Base-by-base conservation (phyloP, 2,888 invertebrate species). In the Xanthia icteritia region DNA sequence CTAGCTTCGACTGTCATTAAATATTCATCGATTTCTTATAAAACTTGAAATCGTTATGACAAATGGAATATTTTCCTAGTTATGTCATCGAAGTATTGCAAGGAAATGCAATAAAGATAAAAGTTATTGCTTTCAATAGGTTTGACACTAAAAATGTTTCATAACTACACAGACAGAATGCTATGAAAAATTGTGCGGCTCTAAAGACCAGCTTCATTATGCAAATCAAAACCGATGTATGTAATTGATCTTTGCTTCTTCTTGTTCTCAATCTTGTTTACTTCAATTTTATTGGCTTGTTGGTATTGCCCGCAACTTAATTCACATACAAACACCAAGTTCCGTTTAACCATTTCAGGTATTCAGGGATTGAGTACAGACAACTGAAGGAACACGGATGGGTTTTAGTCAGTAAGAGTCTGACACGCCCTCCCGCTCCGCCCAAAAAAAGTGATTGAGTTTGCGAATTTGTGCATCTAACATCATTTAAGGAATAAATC, bases 71-170 rank as follows among this genome's bases (percentile, higher is more conserved):
- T 70, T 72, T 74, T 68, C 42, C 36, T 39, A n/a, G 27, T 45
- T 58, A 70, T 63, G 36, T 71, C 63, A 74, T 42, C 27, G 27
- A 56, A 23, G 31, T 39, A 45, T 69, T 73, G 66, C 63, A 67
- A 39, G 51, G 51, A 71, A 73, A 82, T 61, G 61, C 39, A 54
- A 64, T 82, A 67, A 77, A 67, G 70, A 71, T 73, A 73, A 48
- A 31, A 69, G 45, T 60, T 64, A 60, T 45, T 36, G 60, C 51
- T 45, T 71, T 39, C 6, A 63, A 45, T 63, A n/a, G 13, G 11
- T 15, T 20, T 63, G 45, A 2, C 27, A 23, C 20, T 73, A 51
- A 51, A 31, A 42, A n/a, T 66, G 8, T 76, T 36, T 36, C 23
- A 8, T 61, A 58, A n/a, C 23, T 6, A 31, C 17, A 31, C 8